These are phyloP conservation scores for Rhimphoctona megacephalus DNA, from an alignment of 2,888 invertebrate species.

Conservation along the genomic window DNA sequence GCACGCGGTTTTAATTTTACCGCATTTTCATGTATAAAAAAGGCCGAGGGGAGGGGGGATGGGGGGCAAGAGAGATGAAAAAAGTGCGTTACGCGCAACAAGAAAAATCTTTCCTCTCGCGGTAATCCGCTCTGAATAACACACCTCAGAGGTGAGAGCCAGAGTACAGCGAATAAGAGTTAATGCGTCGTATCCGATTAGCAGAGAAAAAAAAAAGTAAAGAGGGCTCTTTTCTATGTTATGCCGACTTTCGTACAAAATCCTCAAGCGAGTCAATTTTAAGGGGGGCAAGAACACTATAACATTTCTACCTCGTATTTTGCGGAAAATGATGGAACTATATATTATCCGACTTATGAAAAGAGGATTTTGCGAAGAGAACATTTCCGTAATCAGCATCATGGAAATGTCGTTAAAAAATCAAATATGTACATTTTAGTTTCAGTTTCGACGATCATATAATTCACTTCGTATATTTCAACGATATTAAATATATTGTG, in stretches of 20 bases:
- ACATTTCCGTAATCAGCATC: background rate
- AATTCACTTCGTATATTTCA: background rate
- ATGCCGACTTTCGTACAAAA: constrained; percentile 26
- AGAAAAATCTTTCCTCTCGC: constrained; percentile 21
- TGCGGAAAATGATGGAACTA: background rate
- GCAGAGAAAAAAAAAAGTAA: constrained; percentile 31
- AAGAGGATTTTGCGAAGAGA: background rate
- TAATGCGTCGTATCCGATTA: constrained; percentile 68
- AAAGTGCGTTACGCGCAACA: constrained; percentile 2
- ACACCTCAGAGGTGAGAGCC: constrained; percentile 41
- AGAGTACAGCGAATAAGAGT: constrained; percentile 35
- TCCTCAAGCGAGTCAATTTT: constrained; percentile 12
- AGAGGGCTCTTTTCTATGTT: constrained; percentile 15
- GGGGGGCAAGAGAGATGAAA: background rate
- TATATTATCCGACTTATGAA: constrained; percentile 3
- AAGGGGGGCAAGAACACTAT: background rate
- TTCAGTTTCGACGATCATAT: background rate
- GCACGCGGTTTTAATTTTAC: background rate
- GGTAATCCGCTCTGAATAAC: constrained; percentile 17
- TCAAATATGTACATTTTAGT: background rate
- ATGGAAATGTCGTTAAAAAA: background rate
- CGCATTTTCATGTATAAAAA: background rate
- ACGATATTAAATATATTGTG: background rate
- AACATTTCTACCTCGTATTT: constrained; percentile 8
- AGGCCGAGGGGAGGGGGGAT: background rate